Base-by-base conservation (phyloP, 2,888 invertebrate species). In the Mylabris sibirica region DNA sequence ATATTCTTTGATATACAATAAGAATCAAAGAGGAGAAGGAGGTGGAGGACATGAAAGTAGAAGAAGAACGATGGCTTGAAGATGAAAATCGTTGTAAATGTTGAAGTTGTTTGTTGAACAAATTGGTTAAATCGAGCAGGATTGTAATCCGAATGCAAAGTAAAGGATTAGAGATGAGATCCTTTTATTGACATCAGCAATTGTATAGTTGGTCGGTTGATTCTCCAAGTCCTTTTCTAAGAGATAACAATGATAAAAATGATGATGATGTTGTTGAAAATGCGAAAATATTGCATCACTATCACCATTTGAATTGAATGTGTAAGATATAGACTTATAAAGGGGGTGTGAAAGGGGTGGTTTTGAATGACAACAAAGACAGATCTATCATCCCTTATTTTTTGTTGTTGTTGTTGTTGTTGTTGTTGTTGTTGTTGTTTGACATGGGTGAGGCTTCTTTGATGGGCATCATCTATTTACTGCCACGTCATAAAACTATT, bases 111-210 rank as follows among this genome's bases (percentile, higher is more conserved):
- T 83, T 83, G 81, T 79, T 76, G 79, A 81, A 78, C 81, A 82
- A 83, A 83, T 83, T 83, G 83, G 82, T 82, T 82, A 82, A 83
- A 83, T 83, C 82, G 82, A 80, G 82, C 82, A 80, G 76, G 79
- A 76, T 78, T 77, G 80, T 81, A 81, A 82, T 81, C 81, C 80
- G 79, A 79, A 81, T 80, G 80, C 82, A 81, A 80, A 81, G 80
- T 81, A 80, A 81, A 81, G 82, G 83, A 83, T 82, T 82, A 80
- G 77, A 78, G 76, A 30, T 30, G 8, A 30, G 72, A 77, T 77
- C 77, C 77, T 79, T 80, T 78, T 79, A 79, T 79, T 79, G 80
- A 79, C 79, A 78, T 78, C 79, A 41, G 74, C 57, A 3, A 14
- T 30, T 30, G 30, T 30, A 30, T 30, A 30, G n/a, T n/a, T n/a